Evolutionary conservation across 2,113 vertebrate species (phyloP).

Genomic region (Nycticryphes semicollaris): DNA sequence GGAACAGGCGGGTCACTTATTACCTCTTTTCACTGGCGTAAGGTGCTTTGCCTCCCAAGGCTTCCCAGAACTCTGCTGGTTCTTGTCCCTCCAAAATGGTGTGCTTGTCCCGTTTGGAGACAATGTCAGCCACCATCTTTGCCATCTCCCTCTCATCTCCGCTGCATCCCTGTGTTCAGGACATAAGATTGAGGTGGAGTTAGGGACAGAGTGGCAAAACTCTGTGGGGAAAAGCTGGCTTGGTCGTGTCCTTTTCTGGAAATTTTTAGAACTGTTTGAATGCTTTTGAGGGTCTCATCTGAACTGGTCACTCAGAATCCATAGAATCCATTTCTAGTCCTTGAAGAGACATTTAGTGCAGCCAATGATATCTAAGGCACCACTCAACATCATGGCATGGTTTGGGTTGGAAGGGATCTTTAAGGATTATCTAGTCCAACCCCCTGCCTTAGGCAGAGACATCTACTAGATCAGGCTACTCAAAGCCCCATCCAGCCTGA

Average conservation of each 20-base stretch:
- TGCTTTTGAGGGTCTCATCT: not conserved
- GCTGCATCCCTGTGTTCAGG: conserved; percentile 81
- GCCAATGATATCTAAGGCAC: not conserved
- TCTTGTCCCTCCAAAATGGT: conserved; percentile 89
- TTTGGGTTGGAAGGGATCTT: not conserved
- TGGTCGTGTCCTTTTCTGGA: not conserved
- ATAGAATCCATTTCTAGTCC: not conserved
- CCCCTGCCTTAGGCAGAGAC: not conserved
- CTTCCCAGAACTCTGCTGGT: conserved; percentile 88
- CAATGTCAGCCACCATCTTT: conserved; percentile 79
- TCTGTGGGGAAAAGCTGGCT: not conserved
- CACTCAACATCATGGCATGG: not conserved
- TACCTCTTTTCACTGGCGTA: conserved; percentile 88
- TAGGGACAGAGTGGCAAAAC: not conserved
- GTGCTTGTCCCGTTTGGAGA: conserved; percentile 84
- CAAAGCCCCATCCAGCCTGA: not conserved
- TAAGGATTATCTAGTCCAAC: not conserved
- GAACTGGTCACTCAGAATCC: not conserved
- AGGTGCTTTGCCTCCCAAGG: conserved; percentile 86
- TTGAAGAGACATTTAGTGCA: not conserved
- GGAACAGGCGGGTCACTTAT: not conserved
- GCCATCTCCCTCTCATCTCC: conserved; percentile 90
- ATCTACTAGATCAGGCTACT: not conserved
- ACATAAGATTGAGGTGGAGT: not conserved
- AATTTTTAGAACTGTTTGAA: not conserved